Evolutionary conservation across 2,113 vertebrate species (phyloP), one percentile per base, ranked within the genome.

Genomic region (Spea multiplicata): DNA sequence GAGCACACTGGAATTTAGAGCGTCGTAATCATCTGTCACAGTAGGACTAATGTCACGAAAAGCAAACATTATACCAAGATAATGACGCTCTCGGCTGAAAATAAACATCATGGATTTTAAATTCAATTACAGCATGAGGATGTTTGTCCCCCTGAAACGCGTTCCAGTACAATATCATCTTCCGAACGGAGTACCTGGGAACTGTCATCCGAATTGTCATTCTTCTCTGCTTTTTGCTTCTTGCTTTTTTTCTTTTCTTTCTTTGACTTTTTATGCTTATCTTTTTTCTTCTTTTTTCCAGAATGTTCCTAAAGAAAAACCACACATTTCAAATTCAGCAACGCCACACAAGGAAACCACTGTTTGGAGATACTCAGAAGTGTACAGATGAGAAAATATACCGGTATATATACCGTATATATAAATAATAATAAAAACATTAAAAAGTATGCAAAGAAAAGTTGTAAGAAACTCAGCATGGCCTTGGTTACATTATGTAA

Each of bases 191-290:
- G 87, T 89, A 99, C 97, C 2, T 92, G 90, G 73, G 94, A 95
- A 82, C 90, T 92, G 76, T 90, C 91, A 74, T 82, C 66, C 4
- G 89, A 89, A 62, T 91, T 89, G 77, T 83, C 86, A 45, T 84
- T 86, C 77, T 88, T 90, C 69, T 86, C 91, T 70, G 77, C 83
- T 84, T 88, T 92, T 67, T 91, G 88, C 73, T 95, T 96, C 81
- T 92, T 95, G 62, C 2, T 83, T 78, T 84, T 93, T 84, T 95
- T 96, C 86, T 96, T 96, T 59, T 95, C 93, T 83, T 95, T 95
- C 81, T 97, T 97, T n/a, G 85, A 81, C 88, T 96, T 98, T 85
- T 96, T 98, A 6, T 89, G 91, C 87, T 95, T 95, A 75, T 96
- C 96, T 47, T 96, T 91, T 82, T 97, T 98, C 86, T 96, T 97